Evolutionary conservation across 2,888 invertebrate genomes (phyloP).

Genomic region (Leucozona laternaria): DNA sequence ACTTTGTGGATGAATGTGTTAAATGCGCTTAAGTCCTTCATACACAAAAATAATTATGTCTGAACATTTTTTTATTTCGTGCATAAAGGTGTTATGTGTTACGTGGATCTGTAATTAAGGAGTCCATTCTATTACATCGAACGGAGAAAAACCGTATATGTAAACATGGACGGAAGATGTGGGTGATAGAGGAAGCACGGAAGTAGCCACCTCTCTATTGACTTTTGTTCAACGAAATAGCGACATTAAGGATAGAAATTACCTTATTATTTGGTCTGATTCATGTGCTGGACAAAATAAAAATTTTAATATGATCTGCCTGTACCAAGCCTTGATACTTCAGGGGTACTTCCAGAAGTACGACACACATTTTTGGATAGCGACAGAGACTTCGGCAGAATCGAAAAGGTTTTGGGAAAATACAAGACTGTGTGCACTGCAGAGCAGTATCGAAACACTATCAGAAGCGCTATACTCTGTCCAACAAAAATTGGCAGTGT

Average conservation of each 20-base stretch:
- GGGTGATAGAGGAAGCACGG: not conserved
- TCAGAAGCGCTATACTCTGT: not conserved
- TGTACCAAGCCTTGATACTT: not conserved
- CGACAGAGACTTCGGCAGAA: not conserved
- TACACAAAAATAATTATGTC: too few species aligned
- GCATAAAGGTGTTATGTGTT: not conserved
- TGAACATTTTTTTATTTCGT: too few species aligned
- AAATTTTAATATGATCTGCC: not conserved
- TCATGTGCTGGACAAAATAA: not conserved
- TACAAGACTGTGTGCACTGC: not conserved
- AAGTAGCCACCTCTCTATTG: not conserved
- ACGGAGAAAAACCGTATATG: not conserved
- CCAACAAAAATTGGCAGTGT: too few species aligned
- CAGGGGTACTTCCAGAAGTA: not conserved
- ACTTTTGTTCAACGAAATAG: not conserved
- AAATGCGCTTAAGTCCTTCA: too few species aligned
- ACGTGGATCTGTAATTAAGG: not conserved
- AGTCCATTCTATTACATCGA: not conserved
- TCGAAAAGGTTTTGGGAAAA: not conserved
- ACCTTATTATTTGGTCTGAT: not conserved
- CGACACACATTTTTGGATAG: not conserved
- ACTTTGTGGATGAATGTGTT: too few species aligned
- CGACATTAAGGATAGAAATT: not conserved
- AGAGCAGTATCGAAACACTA: not conserved
- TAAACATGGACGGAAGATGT: not conserved